Percentiles rank a stretch among this genome's conserved stretches.
Conservation (phyloP, 2,888 invertebrate genomes). For the Ephialtes manifestator region DNA sequence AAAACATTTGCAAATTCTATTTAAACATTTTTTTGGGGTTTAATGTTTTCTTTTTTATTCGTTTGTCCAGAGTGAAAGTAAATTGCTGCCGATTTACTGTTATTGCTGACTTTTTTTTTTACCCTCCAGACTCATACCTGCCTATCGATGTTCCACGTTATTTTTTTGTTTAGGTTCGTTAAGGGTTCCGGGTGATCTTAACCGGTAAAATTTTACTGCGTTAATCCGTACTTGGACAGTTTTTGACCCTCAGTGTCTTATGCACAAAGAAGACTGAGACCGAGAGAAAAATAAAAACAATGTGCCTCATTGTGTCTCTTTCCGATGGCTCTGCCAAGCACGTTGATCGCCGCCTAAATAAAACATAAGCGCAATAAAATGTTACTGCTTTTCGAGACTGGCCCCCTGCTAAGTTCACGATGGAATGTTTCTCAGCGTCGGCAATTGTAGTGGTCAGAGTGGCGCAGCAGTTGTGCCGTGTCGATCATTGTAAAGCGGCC, state of each 20-base stretch:
- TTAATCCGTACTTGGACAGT: not conserved
- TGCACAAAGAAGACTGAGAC: not conserved
- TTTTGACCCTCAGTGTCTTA: not conserved
- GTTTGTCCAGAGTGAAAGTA: not conserved
- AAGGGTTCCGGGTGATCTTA: not conserved
- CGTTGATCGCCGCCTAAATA: not conserved
- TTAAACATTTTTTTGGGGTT: not conserved
- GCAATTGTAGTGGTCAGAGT: constrained; percentile 7
- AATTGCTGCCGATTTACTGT: constrained; percentile 2
- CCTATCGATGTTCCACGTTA: not conserved
- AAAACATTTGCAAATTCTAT: not conserved
- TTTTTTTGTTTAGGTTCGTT: not conserved
- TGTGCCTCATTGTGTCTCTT: not conserved
- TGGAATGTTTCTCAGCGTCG: not conserved
- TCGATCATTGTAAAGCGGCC: constrained; percentile 11
- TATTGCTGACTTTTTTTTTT: not conserved
- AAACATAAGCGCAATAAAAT: constrained; percentile 16
- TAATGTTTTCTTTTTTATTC: not conserved
- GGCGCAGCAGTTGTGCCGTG: constrained; percentile 6
- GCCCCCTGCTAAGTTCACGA: not conserved
- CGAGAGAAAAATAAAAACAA: not conserved
- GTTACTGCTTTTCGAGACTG: not conserved
- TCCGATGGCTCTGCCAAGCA: not conserved
- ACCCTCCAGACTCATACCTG: not conserved
- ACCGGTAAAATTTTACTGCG: not conserved